phyloP scores from a whole-genome alignment of 2,888 invertebrate species.

The Amaurobius ferox region DNA sequence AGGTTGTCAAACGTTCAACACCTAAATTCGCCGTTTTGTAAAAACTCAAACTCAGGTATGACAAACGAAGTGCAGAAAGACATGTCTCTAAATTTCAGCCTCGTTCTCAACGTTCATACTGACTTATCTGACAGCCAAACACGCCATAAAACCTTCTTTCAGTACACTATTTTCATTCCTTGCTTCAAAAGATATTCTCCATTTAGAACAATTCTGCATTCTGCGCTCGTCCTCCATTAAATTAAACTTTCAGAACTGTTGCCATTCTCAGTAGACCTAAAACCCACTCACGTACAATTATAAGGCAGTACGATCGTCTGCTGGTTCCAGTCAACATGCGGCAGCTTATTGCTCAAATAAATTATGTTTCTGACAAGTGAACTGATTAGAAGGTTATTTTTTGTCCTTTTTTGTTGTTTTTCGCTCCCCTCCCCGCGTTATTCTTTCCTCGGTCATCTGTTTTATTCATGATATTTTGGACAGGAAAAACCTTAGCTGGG shows the following conservation, averaged over 20 bases:
- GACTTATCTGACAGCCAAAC: slow-evolving; percentile 57
- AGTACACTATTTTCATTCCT: slow-evolving; percentile 22
- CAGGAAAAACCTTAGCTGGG: slow-evolving; percentile 42
- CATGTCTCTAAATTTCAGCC: slow-evolving; percentile 26
- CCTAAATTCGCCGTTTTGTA: not conserved
- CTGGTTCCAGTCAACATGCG: slow-evolving; percentile 24
- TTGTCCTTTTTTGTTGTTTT: slow-evolving; percentile 10
- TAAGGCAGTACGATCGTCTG: slow-evolving; percentile 43
- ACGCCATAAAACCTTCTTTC: slow-evolving; percentile 60
- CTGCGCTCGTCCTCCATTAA: slow-evolving; percentile 65
- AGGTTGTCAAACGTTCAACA: slow-evolving; percentile 27
- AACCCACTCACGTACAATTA: slow-evolving; percentile 70
- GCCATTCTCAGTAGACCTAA: slow-evolving; percentile 44
- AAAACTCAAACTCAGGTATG: not conserved
- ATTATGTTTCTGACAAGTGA: slow-evolving; percentile 68
- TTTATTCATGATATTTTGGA: slow-evolving; percentile 65
- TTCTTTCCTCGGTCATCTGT: slow-evolving; percentile 57
- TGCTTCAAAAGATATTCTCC: slow-evolving; percentile 26
- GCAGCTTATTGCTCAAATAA: slow-evolving; percentile 67
- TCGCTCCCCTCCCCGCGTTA: slow-evolving; percentile 1
- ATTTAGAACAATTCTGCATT: slow-evolving; percentile 36
- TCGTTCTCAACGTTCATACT: slow-evolving; percentile 2
- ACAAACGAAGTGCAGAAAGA: slow-evolving; percentile 58
- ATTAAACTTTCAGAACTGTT: slow-evolving; percentile 65
- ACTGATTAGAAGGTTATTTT: slow-evolving; percentile 57